These are phyloP conservation scores for Dione vanillae DNA, from an alignment of 2,888 invertebrate species.

Conservation along the genomic window DNA sequence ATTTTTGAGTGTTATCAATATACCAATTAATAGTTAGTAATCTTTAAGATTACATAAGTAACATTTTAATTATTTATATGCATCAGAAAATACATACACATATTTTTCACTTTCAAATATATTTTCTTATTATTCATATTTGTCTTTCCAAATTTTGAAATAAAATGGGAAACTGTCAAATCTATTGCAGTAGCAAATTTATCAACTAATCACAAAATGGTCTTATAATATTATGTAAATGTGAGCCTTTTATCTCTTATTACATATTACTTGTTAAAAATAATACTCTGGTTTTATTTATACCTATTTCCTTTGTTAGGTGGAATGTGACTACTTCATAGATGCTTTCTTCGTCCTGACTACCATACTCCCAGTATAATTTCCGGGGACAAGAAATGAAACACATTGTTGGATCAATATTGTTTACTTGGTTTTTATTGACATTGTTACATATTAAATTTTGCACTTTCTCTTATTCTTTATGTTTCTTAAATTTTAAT, in stretches of 20 bases:
- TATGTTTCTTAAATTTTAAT: slow-evolving; percentile 78
- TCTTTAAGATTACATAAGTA: neutral
- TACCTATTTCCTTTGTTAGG: slow-evolving; percentile 55
- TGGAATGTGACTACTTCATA: slow-evolving; percentile 65
- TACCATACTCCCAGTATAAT: slow-evolving; percentile 58
- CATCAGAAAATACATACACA: neutral
- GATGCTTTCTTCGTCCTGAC: slow-evolving; percentile 57
- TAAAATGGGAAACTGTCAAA: neutral
- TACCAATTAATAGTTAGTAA: neutral
- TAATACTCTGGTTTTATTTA: slow-evolving; percentile 28
- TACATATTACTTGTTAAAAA: slow-evolving; percentile 28
- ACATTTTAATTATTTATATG: neutral
- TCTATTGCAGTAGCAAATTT: neutral
- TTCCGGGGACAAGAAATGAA: slow-evolving; percentile 55
- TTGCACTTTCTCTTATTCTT: slow-evolving; percentile 80
- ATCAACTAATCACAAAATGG: neutral
- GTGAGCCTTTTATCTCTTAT: neutral
- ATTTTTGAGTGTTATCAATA: neutral
- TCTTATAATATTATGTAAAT: neutral
- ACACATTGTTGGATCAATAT: slow-evolving; percentile 68
- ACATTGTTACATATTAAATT: slow-evolving; percentile 83
- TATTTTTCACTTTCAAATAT: neutral
- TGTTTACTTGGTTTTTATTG: slow-evolving; percentile 82
- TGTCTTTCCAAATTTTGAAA: neutral
- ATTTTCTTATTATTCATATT: neutral